These are phyloP conservation scores for Oplegnathus fasciatus DNA, from an alignment of 2,113 vertebrate species.

Conservation along the genomic window DNA sequence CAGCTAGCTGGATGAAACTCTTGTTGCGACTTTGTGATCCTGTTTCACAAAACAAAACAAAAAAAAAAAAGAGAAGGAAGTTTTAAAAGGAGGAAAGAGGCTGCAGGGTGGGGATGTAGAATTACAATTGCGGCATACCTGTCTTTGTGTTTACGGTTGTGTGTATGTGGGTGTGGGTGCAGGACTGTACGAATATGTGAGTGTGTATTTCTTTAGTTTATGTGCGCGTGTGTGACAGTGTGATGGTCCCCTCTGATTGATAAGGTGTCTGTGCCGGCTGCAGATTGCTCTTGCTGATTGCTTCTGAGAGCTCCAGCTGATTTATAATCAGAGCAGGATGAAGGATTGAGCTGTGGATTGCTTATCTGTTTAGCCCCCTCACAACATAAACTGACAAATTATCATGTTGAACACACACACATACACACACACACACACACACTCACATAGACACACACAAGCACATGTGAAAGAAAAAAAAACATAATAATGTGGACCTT, in stretches of 20 bases:
- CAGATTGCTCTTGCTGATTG: conserved; percentile 84
- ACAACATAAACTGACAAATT: conserved; percentile 83
- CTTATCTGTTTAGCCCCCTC: conserved; percentile 82
- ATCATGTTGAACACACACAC: conserved; percentile 76
- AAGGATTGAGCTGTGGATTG: conserved; percentile 82
- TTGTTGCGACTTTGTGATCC: conserved; percentile 63
- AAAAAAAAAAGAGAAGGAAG: conserved; percentile 43
- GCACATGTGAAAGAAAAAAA: conserved; percentile 45
- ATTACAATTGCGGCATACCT: conserved; percentile 65
- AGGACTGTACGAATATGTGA: conserved; percentile 36
- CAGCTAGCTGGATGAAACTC: conserved; percentile 70
- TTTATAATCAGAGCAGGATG: conserved; percentile 85
- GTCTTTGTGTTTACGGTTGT: conserved; percentile 44
- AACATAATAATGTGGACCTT: conserved; percentile 52
- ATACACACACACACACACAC: conserved; percentile 17
- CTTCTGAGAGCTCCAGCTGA: conserved; percentile 82
- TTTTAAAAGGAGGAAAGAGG: conserved; percentile 51
- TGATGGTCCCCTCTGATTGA: conserved; percentile 83
- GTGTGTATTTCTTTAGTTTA: conserved; percentile 58
- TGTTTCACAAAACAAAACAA: conserved; percentile 54
- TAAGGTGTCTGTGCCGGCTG: conserved; percentile 82
- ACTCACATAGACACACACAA: conserved; percentile 4
- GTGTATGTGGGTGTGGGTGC: conserved; percentile 26
- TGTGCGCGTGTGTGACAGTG: conserved; percentile 71
- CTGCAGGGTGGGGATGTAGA: conserved; percentile 55